Evolutionary conservation across 2,113 vertebrate genomes (phyloP), one percentile per base, ranked within the genome.

Genomic region (Rattus rattus): DNA sequence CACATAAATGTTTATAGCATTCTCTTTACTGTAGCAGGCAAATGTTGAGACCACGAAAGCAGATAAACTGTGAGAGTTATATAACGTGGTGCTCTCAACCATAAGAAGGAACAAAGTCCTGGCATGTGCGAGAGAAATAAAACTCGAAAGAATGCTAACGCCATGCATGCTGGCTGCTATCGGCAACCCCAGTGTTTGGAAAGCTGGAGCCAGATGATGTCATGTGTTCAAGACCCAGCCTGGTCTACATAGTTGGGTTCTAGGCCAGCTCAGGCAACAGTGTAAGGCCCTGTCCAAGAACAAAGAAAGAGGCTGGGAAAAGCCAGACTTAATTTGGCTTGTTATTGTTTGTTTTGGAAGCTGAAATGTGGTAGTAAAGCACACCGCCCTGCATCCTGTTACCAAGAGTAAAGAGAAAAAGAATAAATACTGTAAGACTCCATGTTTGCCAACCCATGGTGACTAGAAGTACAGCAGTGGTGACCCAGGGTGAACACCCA

Each of bases 401-500:
- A 56, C 36, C 39, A 63, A 33, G 47, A 70, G 33, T 70, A 49
- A 61, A 39, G 30, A 77, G 13, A 65, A 52, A 81, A n/a, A 75
- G 2, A 73, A 49, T 14, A 39, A 5, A n/a, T 33, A 56, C 4
- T 63, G 3, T 69, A 69, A 49, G 49, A 84, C n/a, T 47, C 49
- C 49, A 72, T 39, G 80, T 69, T 61, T 36, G 65, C 12, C 20
- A 49, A 61, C 26, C 17, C 7, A 22, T 26, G 72, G 54, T 26
- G n/a, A 49, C n/a, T 70, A 20, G 65, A 93, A 84, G 61, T 5
- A 80, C 6, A 84, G 47, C 7, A 79, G 14, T 10, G 69, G 43
- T 8, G 20, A 9, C 4, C 5, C 2, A 5, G 22, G 7, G 5
- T 36, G 1, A 84, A 52, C 3, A 8, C 0, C 9, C 9, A 10